Percentiles rank a stretch among this genome's conserved stretches.
Evolutionary conservation across 2,888 invertebrate species (phyloP).

Genomic region (Priocnemis perturbator): DNA sequence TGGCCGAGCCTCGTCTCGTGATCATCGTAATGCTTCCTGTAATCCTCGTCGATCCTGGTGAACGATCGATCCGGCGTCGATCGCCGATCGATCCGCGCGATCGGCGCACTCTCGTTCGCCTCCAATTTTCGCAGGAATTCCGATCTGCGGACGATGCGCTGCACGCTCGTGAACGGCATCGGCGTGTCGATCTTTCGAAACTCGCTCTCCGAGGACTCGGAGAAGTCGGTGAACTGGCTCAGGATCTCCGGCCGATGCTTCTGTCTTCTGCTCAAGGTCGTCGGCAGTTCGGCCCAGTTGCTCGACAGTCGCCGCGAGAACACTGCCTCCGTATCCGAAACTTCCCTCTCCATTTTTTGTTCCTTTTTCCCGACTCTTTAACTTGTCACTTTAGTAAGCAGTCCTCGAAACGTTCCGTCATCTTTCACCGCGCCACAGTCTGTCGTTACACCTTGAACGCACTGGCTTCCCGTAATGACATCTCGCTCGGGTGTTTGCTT

Average conservation of each 20-base stretch:
- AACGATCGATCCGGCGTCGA: conserved; percentile 44
- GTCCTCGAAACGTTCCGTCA: no score
- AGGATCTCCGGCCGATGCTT: conserved; percentile 71
- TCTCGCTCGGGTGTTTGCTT: background rate
- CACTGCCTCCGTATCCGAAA: conserved; percentile 69
- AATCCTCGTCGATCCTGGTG: conserved; percentile 60
- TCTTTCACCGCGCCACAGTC: no score
- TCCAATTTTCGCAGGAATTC: conserved; percentile 63
- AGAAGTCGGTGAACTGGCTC: conserved; percentile 71
- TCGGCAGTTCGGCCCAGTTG: conserved; percentile 74
- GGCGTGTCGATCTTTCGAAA: conserved; percentile 57
- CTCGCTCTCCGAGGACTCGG: conserved; percentile 69
- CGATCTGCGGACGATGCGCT: conserved; percentile 65
- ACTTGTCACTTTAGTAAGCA: no score
- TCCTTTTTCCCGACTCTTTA: background rate
- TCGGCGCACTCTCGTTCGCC: conserved; percentile 22
- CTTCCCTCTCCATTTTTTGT: conserved; percentile 60
- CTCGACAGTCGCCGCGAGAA: conserved; percentile 66
- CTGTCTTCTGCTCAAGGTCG: conserved; percentile 70
- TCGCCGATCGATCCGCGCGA: conserved; percentile 45
- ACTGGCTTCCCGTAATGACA: background rate
- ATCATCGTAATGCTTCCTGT: conserved; percentile 65
- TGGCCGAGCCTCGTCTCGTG: conserved; percentile 52
- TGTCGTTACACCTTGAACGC: no score
- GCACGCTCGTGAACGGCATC: conserved; percentile 50